These are phyloP conservation scores for Schmidtea mediterranea DNA, from an alignment of 1,140 invertebrate genomes.

Conservation along the genomic window DNA sequence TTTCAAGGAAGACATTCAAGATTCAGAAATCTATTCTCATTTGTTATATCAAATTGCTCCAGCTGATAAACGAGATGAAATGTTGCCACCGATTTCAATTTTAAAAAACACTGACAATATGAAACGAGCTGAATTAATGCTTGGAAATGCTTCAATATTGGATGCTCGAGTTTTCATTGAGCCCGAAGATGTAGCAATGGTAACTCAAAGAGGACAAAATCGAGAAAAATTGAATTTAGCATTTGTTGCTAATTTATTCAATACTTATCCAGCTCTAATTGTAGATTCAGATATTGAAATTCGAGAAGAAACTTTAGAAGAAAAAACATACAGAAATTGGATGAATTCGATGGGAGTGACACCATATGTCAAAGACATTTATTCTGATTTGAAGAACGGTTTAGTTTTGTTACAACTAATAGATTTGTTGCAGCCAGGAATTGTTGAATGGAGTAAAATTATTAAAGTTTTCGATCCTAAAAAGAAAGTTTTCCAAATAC, in stretches of 20 bases:
- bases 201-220: conserved; percentile 31
- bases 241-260: conserved; percentile 95
- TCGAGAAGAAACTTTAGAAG: conserved; percentile 26
- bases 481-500: conserved; percentile 16
- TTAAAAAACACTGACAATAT: conserved; percentile 43
- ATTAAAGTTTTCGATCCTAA: conserved; percentile 31
- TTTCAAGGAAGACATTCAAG: conserved; percentile 63
- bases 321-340: conserved; percentile 15
- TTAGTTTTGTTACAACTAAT: conserved; percentile 87
- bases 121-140: conserved; percentile 68
- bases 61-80: not conserved
- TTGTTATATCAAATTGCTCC: conserved; percentile 3
- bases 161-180: conserved; percentile 78
- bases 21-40: conserved; percentile 4
- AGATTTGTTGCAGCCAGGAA: conserved; percentile 78
- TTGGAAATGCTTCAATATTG: conserved; percentile 78
- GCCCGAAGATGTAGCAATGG: conserved; percentile 68
- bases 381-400: conserved; percentile 81
- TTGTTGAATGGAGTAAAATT: conserved; percentile 75
- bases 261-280: conserved; percentile 71
- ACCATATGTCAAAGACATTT: conserved; percentile 85
- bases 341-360: conserved; percentile 45
- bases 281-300: conserved; percentile 59
- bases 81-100: not conserved
- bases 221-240: conserved; percentile 65